Evolutionary conservation across 37 sponge, comb jelly and placozoan species (phyloP).

Genomic region (Diacarnus erythraeanus): DNA sequence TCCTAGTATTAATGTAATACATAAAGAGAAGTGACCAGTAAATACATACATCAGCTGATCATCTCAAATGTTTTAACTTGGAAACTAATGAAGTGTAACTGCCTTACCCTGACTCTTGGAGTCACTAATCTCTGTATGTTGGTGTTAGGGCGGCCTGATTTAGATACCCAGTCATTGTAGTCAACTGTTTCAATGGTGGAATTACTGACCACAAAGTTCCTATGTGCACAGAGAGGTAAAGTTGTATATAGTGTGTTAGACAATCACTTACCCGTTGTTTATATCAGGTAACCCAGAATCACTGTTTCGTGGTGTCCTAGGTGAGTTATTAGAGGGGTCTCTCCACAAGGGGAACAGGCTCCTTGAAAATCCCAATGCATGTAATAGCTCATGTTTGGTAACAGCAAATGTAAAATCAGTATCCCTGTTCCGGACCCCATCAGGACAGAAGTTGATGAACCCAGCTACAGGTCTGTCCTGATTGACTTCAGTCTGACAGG

Average conservation of each 20-base stretch:
- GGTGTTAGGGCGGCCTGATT: conserved; percentile 13
- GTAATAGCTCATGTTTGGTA: conserved; percentile 81
- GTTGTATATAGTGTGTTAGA: too few species aligned
- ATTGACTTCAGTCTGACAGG: conserved; percentile 64
- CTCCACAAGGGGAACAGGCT: conserved; percentile 77
- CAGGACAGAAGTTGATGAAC: conserved; percentile 80
- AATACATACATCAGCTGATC: background rate
- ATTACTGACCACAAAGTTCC: background rate
- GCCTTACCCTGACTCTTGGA: conserved; percentile 62
- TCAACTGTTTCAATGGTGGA: conserved; percentile 29
- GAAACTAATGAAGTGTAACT: too few species aligned
- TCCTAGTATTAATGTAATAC: too few species aligned
- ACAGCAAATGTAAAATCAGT: conserved; percentile 31
- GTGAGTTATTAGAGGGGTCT: conserved; percentile 46
- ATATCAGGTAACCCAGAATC: conserved; percentile 7
- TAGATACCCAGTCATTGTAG: conserved; percentile 38
- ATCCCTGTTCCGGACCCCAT: conserved; percentile 15
- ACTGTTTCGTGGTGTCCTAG: conserved; percentile 65
- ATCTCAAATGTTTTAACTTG: too few species aligned
- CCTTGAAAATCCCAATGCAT: conserved; percentile 71
- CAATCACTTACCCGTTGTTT: conserved; percentile 15
- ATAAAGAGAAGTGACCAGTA: too few species aligned
- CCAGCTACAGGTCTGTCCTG: conserved; percentile 87
- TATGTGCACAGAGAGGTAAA: too few species aligned
- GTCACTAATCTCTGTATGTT: conserved; percentile 49